Evolutionary conservation across 2,113 vertebrate genomes (phyloP).

Genomic region (Sus scrofa): T2T-Sscrofa CM000829.6:21603501-21604000

Average conservation of each 20-base stretch:
- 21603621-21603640: not conserved
- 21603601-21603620: rapidly evolving
- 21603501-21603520: not conserved
- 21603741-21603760: not conserved
- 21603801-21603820: not conserved
- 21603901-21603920: not conserved
- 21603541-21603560: not conserved
- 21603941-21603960: not conserved
- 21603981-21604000: not conserved
- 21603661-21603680: not conserved
- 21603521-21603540: not conserved
- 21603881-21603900: not conserved
- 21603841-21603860: too few relatives aligned
- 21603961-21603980: rapidly evolving
- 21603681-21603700: not conserved
- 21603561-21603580: not conserved
- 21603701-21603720: not conserved
- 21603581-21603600: not conserved
- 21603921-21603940: not conserved
- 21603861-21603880: not conserved
- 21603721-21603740: rapidly evolving
- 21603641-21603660: not conserved
- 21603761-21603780: rapidly evolving
- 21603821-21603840: not conserved
- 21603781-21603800: not conserved